Percentiles rank a stretch among this genome's conserved stretches.
Conservation (phyloP, 2,113 vertebrate genomes). For the Hemiscyllium ocellatum region DNA sequence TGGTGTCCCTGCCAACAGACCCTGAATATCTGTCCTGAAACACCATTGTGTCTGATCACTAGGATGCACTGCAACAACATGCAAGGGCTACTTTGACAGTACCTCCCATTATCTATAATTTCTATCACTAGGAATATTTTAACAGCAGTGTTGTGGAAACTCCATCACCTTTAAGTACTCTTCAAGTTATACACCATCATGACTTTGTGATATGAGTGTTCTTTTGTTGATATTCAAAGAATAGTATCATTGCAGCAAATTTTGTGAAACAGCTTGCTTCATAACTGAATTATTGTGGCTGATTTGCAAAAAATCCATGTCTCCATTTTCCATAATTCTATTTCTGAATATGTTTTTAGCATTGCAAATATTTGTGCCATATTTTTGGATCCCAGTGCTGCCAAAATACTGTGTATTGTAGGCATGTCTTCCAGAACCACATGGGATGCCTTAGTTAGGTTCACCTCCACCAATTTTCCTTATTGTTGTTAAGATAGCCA, state of each 20-base stretch:
- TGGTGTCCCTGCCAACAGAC: too few relatives aligned
- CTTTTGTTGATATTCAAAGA: not conserved
- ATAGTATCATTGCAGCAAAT: not conserved
- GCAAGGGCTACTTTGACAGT: not conserved
- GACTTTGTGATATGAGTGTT: not conserved
- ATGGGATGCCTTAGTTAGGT: too few relatives aligned
- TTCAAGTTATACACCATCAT: not conserved
- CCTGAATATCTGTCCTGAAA: too few relatives aligned
- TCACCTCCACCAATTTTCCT: too few relatives aligned
- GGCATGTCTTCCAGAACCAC: too few relatives aligned
- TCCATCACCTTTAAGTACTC: too few relatives aligned
- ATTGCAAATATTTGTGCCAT: not conserved
- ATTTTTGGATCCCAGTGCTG: too few relatives aligned
- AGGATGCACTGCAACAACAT: not conserved
- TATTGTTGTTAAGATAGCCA: too few relatives aligned
- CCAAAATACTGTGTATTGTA: too few relatives aligned
- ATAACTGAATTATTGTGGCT: not conserved
- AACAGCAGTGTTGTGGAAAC: too few relatives aligned
- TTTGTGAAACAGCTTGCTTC: not conserved
- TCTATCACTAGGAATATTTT: not conserved
- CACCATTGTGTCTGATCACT: too few relatives aligned
- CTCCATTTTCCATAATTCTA: not conserved
- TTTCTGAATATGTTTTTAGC: slow-evolving; percentile 12
- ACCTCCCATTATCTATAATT: not conserved
- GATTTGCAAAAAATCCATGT: not conserved